Evolutionary conservation across 1,140 invertebrate species (phyloP).

Genomic region (Venturia canescens): DNA sequence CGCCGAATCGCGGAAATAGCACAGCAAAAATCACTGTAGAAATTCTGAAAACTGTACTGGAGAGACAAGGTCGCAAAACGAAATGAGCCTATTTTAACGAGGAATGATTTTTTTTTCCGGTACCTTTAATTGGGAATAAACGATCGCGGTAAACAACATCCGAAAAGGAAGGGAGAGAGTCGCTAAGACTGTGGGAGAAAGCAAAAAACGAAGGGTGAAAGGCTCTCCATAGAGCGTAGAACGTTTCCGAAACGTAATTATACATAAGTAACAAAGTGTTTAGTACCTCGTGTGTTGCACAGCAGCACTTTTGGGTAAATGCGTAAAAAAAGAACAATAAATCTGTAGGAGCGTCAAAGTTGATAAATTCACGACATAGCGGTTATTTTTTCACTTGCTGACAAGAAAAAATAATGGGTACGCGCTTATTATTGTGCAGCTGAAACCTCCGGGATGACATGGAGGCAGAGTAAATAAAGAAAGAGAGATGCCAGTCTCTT

Average conservation of each 20-base stretch:
- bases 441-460: constrained; percentile 20
- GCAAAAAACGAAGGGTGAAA: not conserved
- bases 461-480: constrained; percentile 24
- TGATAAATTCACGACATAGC: not conserved
- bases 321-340: not conserved
- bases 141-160: too few relatives aligned
- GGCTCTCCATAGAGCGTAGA: not conserved
- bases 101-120: too few relatives aligned
- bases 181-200: constrained; percentile 39
- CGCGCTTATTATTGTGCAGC: constrained; percentile 7
- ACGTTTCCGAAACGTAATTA: constrained; percentile 2
- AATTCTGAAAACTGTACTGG: too few relatives aligned
- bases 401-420: not conserved
- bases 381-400: not conserved
- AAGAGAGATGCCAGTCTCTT: constrained; percentile 32
- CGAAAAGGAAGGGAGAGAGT: not conserved
- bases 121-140: too few relatives aligned
- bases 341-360: not conserved
- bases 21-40: too few relatives aligned
- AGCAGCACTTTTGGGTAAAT: not conserved
- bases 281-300: not conserved
- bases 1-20: too few relatives aligned
- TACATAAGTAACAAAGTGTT: not conserved
- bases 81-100: too few relatives aligned
- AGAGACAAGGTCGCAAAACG: too few relatives aligned